phyloP scores from a whole-genome alignment of 1,140 invertebrate species.

The Lepidostoma basale region DNA sequence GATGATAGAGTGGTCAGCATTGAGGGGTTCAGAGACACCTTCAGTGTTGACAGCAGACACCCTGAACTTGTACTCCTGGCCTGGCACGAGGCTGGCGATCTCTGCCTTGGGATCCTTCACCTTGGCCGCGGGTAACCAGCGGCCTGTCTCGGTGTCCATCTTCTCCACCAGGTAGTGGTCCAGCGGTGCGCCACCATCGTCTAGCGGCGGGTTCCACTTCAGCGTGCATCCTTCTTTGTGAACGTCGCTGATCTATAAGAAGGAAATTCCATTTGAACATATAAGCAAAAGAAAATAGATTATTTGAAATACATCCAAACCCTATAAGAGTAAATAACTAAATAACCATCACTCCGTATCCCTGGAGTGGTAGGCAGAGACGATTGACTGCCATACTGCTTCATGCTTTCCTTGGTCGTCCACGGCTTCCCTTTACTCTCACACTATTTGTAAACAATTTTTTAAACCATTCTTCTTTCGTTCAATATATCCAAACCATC shows the following conservation, averaged over 20 bases:
- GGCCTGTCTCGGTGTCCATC: slow-evolving; percentile 80
- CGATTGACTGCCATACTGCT: too few relatives aligned
- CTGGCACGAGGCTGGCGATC: slow-evolving; percentile 83
- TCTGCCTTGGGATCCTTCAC: slow-evolving; percentile 85
- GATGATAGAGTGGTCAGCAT: slow-evolving; percentile 85
- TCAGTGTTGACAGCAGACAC: slow-evolving; percentile 94
- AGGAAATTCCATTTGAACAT: too few relatives aligned
- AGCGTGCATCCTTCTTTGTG: slow-evolving; percentile 92
- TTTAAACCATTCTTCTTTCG: too few relatives aligned
- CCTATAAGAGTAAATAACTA: too few relatives aligned
- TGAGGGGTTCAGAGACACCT: slow-evolving; percentile 91
- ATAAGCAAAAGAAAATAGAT: too few relatives aligned
- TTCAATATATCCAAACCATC: too few relatives aligned
- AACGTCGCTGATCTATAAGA: slow-evolving; percentile 72
- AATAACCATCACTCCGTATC: too few relatives aligned
- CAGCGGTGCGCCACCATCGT: slow-evolving; percentile 91
- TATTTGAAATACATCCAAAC: too few relatives aligned
- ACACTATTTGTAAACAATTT: too few relatives aligned
- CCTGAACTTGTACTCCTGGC: slow-evolving; percentile 96
- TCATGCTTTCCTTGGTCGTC: too few relatives aligned
- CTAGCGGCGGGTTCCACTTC: slow-evolving; percentile 91
- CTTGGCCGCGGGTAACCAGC: slow-evolving; percentile 78
- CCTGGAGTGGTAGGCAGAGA: too few relatives aligned
- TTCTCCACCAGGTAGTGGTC: slow-evolving; percentile 94
- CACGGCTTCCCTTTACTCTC: too few relatives aligned